Percentiles rank a stretch among this genome's conserved stretches.
phyloP scores from a whole-genome alignment of 2,888 invertebrate species.

The Carabus problematicus region DNA sequence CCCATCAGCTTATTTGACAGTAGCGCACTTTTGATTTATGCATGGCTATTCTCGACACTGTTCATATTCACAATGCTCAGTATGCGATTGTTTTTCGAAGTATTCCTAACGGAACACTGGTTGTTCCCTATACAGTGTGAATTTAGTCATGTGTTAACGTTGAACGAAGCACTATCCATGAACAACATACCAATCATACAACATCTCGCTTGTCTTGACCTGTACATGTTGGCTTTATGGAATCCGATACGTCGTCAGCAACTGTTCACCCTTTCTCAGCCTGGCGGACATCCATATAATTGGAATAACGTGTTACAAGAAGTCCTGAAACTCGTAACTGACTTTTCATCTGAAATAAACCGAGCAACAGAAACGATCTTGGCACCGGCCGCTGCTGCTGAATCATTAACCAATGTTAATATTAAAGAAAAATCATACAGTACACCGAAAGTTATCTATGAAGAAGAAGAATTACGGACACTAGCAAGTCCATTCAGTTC shows the following conservation, averaged over 20 bases:
- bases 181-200: constrained; percentile 73
- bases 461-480: constrained; percentile 17
- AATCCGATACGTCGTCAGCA: constrained; percentile 67
- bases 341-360: constrained; percentile 71
- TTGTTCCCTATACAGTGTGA: constrained; percentile 68
- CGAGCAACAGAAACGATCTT: constrained; percentile 50
- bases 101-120: constrained; percentile 74
- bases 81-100: constrained; percentile 74
- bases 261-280: constrained; percentile 78
- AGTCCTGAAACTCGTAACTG: constrained; percentile 68
- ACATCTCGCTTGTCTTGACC: constrained; percentile 78
- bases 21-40: constrained; percentile 66
- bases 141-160: constrained; percentile 59
- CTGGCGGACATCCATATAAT: constrained; percentile 87
- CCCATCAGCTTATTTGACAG: constrained; percentile 62
- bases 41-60: constrained; percentile 74
- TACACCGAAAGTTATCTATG: constrained; percentile 21
- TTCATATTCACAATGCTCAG: constrained; percentile 74
- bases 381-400: constrained; percentile 32
- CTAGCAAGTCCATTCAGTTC: constrained; percentile 27
- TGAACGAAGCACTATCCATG: constrained; percentile 68
- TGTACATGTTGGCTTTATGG: constrained; percentile 71
- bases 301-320: constrained; percentile 78
- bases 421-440: background rate
- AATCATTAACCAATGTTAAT: constrained; percentile 8